Percentiles rank a stretch among this genome's conserved stretches.
These are phyloP conservation scores for Nomada hirtipes DNA, from an alignment of 2,888 invertebrate species.

Conservation along the genomic window DNA sequence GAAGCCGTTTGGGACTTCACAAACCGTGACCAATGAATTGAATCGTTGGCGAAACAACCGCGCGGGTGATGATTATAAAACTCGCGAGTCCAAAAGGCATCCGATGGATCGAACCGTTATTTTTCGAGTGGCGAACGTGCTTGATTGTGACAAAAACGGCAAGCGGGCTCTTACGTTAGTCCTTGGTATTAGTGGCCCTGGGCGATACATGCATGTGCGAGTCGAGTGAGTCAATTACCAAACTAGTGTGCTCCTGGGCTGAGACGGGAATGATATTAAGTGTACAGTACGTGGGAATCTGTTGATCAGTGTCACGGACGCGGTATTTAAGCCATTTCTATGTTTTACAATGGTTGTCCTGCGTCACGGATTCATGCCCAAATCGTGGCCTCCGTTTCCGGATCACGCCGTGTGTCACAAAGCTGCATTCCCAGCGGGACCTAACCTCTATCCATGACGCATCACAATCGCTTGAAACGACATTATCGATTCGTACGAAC, in stretches of 20 bases:
- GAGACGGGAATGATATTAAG: conserved; percentile 11
- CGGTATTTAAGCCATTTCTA: not conserved
- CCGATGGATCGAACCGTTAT: not conserved
- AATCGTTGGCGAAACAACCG: conserved; percentile 8
- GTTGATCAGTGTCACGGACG: conserved; percentile 18
- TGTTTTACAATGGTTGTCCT: not conserved
- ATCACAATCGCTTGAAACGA: not conserved
- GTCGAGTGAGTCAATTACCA: conserved; percentile 36
- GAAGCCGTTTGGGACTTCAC: conserved; percentile 1
- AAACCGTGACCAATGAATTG: conserved; percentile 7
- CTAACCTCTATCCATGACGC: conserved; percentile 45
- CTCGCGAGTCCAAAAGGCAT: not conserved
- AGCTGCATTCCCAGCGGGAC: conserved; percentile 23
- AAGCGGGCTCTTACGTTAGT: conserved; percentile 34
- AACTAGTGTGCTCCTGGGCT: conserved; percentile 31
- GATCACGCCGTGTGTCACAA: conserved; percentile 16
- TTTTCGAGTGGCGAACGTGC: not conserved
- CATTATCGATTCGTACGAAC: conserved; percentile 2
- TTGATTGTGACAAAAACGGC: conserved; percentile 30
- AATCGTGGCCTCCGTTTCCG: conserved; percentile 8
- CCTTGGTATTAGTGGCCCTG: conserved; percentile 51
- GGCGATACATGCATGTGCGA: conserved; percentile 26
- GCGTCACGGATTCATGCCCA: not conserved
- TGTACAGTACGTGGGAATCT: conserved; percentile 14
- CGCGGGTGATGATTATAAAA: not conserved